Evolutionary conservation across 1,140 invertebrate genomes (phyloP).

Genomic region (Zaprionus ghesquierei): DNA sequence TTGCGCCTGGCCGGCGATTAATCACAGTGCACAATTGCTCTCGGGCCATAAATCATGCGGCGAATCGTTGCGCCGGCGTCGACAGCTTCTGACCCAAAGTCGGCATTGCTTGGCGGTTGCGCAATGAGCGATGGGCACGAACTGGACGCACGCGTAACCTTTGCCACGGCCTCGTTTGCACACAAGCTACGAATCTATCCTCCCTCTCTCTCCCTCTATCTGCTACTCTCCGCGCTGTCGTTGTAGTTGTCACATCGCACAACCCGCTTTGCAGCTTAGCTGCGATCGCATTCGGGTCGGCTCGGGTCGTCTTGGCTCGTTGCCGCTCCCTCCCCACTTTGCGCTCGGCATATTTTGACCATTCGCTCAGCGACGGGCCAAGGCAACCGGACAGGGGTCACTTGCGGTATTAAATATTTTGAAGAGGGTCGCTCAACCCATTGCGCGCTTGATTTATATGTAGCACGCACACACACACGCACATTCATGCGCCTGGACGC

Average conservation of each 20-base stretch:
- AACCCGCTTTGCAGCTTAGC: slow-evolving; percentile 40
- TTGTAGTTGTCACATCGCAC: slow-evolving; percentile 28
- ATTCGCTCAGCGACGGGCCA: slow-evolving; percentile 24
- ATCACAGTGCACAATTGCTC: slow-evolving; percentile 36
- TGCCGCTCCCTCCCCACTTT: slow-evolving; percentile 15
- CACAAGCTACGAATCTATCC: neutral
- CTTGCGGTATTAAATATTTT: slow-evolving; percentile 78
- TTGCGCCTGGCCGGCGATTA: slow-evolving; percentile 25
- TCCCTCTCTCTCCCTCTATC: neutral
- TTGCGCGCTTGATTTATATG: slow-evolving; percentile 68
- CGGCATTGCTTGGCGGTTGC: slow-evolving; percentile 5
- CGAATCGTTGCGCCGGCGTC: slow-evolving; percentile 40
- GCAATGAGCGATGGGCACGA: slow-evolving; percentile 49
- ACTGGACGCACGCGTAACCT: slow-evolving; percentile 73
- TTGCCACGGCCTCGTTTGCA: slow-evolving; percentile 40
- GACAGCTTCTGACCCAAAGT: slow-evolving; percentile 61
- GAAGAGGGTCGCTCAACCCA: slow-evolving; percentile 70
- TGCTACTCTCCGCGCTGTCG: neutral
- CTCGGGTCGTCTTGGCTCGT: neutral
- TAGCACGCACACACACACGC: neutral
- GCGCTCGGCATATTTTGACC: slow-evolving; percentile 51
- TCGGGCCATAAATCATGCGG: slow-evolving; percentile 55
- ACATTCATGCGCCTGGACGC: neutral
- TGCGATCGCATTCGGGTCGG: neutral
- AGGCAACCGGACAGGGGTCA: slow-evolving; percentile 67